Evolutionary conservation across 2,113 vertebrate species (phyloP), one percentile per base, ranked within the genome.

Genomic region (Gymnogyps californianus): DNA sequence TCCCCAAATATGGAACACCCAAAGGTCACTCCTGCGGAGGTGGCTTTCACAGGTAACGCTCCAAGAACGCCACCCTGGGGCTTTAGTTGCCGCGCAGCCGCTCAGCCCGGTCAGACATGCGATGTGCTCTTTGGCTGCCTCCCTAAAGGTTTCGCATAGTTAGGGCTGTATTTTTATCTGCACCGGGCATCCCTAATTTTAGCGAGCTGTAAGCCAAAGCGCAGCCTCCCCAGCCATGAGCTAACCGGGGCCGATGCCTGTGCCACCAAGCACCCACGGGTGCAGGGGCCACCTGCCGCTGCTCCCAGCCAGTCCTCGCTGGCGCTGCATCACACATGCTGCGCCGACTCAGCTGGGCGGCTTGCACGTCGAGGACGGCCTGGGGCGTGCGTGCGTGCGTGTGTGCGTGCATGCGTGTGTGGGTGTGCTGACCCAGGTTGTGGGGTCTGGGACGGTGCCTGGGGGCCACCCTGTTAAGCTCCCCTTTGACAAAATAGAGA

Each of bases 81-180:
- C 84, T 94, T 93, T 66, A 76, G 74, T 72, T 80, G 82, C 89
- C 9, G 11, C 1, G 0, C 44, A 44, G 67, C 28, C 57, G 0
- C 86, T 59, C 84, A 36, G 66, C 10, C 4, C 2, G 3, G 55
- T 69, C 46, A 69, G 89, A 51, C 51, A 58, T 34, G 66, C 2
- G 3, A 83, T 29, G 58, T 82, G 84, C 75, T 96, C 81, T 93
- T 90, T 95, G 95, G 91, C 95, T 83, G 91, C 66, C 78, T 77
- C 84, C 20, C 66, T 57, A 66, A 94, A 97, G 91, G 93, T 90
- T 96, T 96, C 14, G 11, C 91, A 94, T 97, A 95, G 74, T 44
- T 66, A 46, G 25, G 38, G 72, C 61, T 71, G 52, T 96, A 97
- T 97, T 97, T 97, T 96, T 95, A 96, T 95, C 96, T 16, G 2